These are phyloP conservation scores for Dreissena polymorpha DNA, from an alignment of 1,140 invertebrate species.

Conservation along the genomic window DNA sequence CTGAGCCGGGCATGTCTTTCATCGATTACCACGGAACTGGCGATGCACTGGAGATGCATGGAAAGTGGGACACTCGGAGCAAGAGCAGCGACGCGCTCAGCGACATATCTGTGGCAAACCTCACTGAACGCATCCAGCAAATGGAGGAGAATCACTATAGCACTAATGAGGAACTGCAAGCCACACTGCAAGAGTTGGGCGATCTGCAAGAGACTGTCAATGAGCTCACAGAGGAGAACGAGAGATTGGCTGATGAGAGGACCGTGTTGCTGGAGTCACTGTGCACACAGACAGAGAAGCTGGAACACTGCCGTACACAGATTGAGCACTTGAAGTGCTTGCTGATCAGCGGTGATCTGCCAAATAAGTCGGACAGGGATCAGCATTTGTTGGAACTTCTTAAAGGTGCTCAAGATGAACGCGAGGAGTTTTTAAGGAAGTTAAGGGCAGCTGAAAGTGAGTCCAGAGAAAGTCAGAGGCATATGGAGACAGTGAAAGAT, in stretches of 20 bases:
- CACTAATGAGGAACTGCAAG: constrained; percentile 97
- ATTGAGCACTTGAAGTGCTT: constrained; percentile 84
- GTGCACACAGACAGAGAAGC: constrained; percentile 93
- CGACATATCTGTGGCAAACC: constrained; percentile 94
- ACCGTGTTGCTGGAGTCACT: constrained; percentile 93
- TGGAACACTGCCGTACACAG: constrained; percentile 85
- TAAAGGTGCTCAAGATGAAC: constrained; percentile 87
- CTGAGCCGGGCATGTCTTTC: constrained; percentile 81
- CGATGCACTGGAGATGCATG: constrained; percentile 66
- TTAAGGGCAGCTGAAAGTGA: constrained; percentile 81
- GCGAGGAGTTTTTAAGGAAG: constrained; percentile 82
- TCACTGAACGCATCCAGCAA: constrained; percentile 95
- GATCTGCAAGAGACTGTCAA: constrained; percentile 92
- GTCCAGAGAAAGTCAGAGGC: constrained; percentile 79
- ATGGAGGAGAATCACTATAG: constrained; percentile 93
- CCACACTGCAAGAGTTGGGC: constrained; percentile 94
- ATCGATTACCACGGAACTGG: constrained; percentile 71
- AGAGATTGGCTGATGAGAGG: constrained; percentile 92
- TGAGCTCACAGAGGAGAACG: constrained; percentile 93
- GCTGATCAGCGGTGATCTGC: constrained; percentile 73
- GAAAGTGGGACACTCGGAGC: constrained; percentile 91
- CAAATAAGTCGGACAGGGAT: constrained; percentile 86
- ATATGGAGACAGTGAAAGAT: constrained; percentile 80
- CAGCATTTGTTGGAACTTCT: constrained; percentile 91
- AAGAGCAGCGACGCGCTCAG: constrained; percentile 87